Conservation (phyloP, 2,888 invertebrate species). For the Cosmia pyralina region DNA sequence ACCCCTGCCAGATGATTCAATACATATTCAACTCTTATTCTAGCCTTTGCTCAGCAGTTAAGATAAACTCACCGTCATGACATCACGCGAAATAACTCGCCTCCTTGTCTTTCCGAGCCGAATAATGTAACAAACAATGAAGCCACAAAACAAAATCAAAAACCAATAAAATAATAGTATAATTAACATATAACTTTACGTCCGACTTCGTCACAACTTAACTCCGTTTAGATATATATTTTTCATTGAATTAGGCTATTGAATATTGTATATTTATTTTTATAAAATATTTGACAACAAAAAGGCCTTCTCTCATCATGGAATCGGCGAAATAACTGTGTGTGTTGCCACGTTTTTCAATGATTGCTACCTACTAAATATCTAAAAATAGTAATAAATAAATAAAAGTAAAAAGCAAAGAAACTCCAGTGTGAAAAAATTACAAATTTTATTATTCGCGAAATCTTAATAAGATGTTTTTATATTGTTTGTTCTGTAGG, state of each 20-base stretch:
- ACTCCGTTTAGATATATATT: neutral
- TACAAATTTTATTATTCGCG: neutral
- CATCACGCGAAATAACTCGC: conserved; percentile 72
- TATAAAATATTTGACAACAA: conserved; percentile 70
- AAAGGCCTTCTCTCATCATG: conserved; percentile 59
- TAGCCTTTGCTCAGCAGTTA: conserved; percentile 48
- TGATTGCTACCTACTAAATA: neutral
- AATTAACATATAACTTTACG: conserved; percentile 44
- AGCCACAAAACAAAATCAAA: conserved; percentile 61
- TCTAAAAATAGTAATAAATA: neutral
- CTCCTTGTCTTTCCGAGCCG: conserved; percentile 62
- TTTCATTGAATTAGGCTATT: conserved; percentile 27
- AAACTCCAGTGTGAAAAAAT: too few species aligned
- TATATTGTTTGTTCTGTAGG: too few species aligned
- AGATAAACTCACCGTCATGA: conserved; percentile 81
- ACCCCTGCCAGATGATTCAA: conserved; percentile 72
- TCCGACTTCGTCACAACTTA: conserved; percentile 16
- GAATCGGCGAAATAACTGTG: conserved; percentile 50
- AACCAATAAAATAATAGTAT: conserved; percentile 33
- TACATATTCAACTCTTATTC: conserved; percentile 38
- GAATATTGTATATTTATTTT: conserved; percentile 46
- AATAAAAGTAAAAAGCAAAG: neutral
- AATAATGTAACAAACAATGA: conserved; percentile 66
- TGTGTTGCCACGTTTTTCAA: conserved; percentile 42
- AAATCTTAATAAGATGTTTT: neutral